These are phyloP conservation scores for Sclerodermus sp. DNA, from an alignment of 2,888 invertebrate genomes.

Conservation along the genomic window DNA sequence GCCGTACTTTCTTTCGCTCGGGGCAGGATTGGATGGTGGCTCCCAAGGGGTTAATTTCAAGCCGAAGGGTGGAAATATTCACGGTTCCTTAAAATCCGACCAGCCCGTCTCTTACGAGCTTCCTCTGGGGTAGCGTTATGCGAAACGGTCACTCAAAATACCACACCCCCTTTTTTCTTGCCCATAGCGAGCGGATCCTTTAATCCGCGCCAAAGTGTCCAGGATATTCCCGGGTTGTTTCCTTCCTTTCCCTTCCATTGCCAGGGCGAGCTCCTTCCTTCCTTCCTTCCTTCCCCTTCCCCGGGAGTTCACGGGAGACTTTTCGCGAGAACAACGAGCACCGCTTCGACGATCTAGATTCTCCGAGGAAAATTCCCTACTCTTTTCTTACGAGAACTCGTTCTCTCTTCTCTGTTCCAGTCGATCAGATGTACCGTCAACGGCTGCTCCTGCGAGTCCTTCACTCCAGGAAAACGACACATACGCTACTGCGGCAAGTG, in stretches of 20 bases:
- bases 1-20: conserved; percentile 15
- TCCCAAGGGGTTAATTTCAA: conserved; percentile 53
- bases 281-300: too few species aligned
- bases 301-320: too few species aligned
- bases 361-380: too few species aligned
- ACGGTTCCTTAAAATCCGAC: conserved; percentile 56
- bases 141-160: conserved; percentile 52
- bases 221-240: conserved; percentile 9
- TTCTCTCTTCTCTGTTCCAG: conserved; percentile 55
- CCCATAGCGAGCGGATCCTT: conserved; percentile 35
- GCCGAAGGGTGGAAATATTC: conserved; percentile 49
- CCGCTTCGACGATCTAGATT: too few species aligned
- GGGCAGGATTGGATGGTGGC: conserved; percentile 32
- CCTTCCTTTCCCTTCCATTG: background rate
- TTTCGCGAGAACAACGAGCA: too few species aligned
- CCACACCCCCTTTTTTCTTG: conserved; percentile 29
- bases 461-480: conserved; percentile 68
- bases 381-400: too few species aligned
- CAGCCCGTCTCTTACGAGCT: conserved; percentile 38
- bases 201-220: conserved; percentile 33
- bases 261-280: too few species aligned
- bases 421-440: conserved; percentile 69
- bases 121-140: conserved; percentile 48
- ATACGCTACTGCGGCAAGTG: conserved; percentile 72
- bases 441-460: conserved; percentile 70